phyloP scores from a whole-genome alignment of 2,888 invertebrate species.

The Torymus auratus region DNA sequence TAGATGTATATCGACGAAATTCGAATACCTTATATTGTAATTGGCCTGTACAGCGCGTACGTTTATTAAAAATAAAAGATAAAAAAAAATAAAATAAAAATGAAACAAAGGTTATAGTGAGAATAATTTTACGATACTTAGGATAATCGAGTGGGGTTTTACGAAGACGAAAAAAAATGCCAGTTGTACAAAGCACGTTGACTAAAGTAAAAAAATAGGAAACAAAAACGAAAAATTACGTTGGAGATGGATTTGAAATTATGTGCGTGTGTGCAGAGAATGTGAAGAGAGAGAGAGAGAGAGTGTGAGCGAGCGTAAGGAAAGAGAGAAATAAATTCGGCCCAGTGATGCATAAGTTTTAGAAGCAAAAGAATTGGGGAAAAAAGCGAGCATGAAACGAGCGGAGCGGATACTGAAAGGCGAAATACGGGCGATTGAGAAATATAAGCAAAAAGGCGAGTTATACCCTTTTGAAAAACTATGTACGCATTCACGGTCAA shows the following conservation, averaged over 20 bases:
- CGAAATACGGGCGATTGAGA: neutral
- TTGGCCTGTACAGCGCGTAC: constrained; percentile 58
- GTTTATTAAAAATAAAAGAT: constrained; percentile 22
- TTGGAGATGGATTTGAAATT: constrained; percentile 39
- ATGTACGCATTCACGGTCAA: constrained; percentile 14
- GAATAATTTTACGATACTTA: constrained; percentile 72
- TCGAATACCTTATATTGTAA: constrained; percentile 41
- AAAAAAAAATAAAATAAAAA: constrained; percentile 21
- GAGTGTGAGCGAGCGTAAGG: constrained; percentile 49
- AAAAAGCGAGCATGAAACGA: neutral
- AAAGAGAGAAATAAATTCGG: constrained; percentile 57
- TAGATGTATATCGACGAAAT: constrained; percentile 64
- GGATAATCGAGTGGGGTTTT: constrained; percentile 64
- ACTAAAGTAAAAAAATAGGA: constrained; percentile 25
- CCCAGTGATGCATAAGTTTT: constrained; percentile 63
- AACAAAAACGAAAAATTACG: constrained; percentile 36
- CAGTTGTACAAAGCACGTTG: constrained; percentile 70
- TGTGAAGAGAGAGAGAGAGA: constrained; percentile 4
- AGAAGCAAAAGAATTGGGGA: constrained; percentile 12
- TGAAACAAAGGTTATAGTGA: constrained; percentile 66
- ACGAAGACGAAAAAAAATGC: constrained; percentile 66
- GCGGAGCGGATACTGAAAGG: neutral
- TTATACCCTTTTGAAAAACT: constrained; percentile 6
- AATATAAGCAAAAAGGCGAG: constrained; percentile 1
- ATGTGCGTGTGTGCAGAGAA: constrained; percentile 22